Conservation (phyloP, 2,113 vertebrate species). For the Upupa epops region DNA sequence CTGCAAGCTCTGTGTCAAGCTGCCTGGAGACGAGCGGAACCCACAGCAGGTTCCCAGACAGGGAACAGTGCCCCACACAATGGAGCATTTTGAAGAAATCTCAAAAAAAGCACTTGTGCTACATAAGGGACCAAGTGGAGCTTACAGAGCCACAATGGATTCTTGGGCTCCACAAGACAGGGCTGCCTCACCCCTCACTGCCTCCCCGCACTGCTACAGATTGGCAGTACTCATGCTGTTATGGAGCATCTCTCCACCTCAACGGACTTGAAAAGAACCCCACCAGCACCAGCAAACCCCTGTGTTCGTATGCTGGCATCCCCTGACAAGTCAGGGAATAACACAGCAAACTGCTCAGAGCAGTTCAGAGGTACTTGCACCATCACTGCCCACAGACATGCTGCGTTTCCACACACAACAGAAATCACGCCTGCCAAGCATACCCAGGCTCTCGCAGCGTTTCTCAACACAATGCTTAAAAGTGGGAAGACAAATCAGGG, state of each 20-base stretch:
- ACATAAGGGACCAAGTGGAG: background rate
- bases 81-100: background rate
- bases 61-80: background rate
- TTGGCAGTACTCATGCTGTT: background rate
- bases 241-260: background rate
- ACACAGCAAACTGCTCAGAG: background rate
- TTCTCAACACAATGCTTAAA: background rate
- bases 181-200: background rate
- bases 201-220: background rate
- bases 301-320: background rate
- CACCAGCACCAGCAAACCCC: background rate
- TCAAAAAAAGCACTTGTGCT: background rate
- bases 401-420: background rate
- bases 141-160: accelerated
- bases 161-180: background rate
- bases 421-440: background rate
- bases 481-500: background rate
- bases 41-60: background rate
- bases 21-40: background rate
- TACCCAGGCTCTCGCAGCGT: background rate
- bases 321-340: background rate
- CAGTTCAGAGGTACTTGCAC: background rate
- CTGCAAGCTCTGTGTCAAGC: background rate
- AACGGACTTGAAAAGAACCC: background rate
- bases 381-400: background rate